Evolutionary conservation across 2,113 vertebrate genomes (phyloP), one percentile per base, ranked within the genome.

Genomic region (Leptobrachium ailaonicum): DNA sequence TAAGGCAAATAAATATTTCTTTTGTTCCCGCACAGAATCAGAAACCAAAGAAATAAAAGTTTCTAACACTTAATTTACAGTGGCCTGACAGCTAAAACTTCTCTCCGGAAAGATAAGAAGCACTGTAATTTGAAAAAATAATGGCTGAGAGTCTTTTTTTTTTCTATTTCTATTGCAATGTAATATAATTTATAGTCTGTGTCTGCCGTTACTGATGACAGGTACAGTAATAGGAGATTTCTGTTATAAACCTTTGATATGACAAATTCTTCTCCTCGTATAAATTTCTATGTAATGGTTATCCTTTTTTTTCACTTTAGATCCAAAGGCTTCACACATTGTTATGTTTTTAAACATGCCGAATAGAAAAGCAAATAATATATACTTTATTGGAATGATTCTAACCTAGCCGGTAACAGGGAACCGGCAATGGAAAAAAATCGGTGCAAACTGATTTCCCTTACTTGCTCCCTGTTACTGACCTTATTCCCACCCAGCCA

Each of bases 211-310:
- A 13, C 45, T 71, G 40, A 66, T 82, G 2, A 75, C 71, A 74
- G 82, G 42, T 80, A 80, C 71, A 80, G 72, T 75, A 80, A 80
- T 44, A 80, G 43, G 79, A 56, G 75, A 50, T 76, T 82, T 77
- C 8, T 82, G 11, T 56, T 50, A 2, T 2, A 82, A 77, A 83
- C 79, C 13, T 83, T 53, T 82, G 10, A 82, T 70, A 63, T 78
- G 84, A 56, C 20, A 82, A 83, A 9, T 63, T 42, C 79, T 0
- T 1, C 66, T 6, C 71, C 20, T 63, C 78, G 83, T 63, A 43
- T 0, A 0, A 75, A 76, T 75, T 75, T 41, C 3, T 0, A n/a
- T 81, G 81, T 60, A 83, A 42, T 9, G 7, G 56, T n/a, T 82
- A 70, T 54, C 79, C 43, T 9, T 62, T 74, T 32, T 50, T 74